Base-by-base conservation (phyloP, 2,113 vertebrate species). In the Catharus bicknelli region DNA sequence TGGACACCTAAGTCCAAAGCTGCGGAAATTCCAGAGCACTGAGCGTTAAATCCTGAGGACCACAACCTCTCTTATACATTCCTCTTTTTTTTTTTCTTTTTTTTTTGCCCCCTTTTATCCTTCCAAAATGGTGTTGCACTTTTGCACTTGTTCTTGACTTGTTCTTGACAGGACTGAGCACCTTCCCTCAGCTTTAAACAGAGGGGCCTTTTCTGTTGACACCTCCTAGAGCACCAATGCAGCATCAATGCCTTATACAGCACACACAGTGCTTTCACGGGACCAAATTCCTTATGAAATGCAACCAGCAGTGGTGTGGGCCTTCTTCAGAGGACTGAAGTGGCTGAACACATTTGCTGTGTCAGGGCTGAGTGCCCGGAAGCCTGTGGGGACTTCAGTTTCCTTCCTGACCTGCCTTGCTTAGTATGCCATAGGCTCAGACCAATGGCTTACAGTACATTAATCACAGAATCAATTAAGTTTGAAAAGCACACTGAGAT, bases 191-290 rank as follows among this genome's bases (percentile, higher is more conserved):
- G 40, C 8, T 38, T 64, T 84, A 63, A 81, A 25, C 17, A 12
- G 11, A 68, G 2, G 11, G 3, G 6, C 14, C 7, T 34, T 26
- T 88, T 78, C 27, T 72, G 38, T 12, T 18, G 17, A 62, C 20
- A 50, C 0, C 0, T 5, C 2, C 43, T 43, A 38, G 6, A 81
- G 34, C 13, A 74, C 8, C 27, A 81, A 20, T 2, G 4, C n/a
- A 2, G 2, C 17, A 54, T 29, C 48, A 50, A 50, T 50, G 23
- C 48, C 61, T 47, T 62, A 36, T 47, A 50, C 4, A 77, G n/a
- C 1, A 3, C 26, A 90, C 13, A 53, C 3, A 45, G 25, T 0
- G 0, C 11, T 32, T 22, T 15, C 32, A 66, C 11, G 58, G 25
- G 32, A 53, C 21, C 15, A 38, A 23, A 29, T 9, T 53, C 10